Conservation (phyloP, 1,140 invertebrate genomes). For the Oryctes rhinoceros region DNA sequence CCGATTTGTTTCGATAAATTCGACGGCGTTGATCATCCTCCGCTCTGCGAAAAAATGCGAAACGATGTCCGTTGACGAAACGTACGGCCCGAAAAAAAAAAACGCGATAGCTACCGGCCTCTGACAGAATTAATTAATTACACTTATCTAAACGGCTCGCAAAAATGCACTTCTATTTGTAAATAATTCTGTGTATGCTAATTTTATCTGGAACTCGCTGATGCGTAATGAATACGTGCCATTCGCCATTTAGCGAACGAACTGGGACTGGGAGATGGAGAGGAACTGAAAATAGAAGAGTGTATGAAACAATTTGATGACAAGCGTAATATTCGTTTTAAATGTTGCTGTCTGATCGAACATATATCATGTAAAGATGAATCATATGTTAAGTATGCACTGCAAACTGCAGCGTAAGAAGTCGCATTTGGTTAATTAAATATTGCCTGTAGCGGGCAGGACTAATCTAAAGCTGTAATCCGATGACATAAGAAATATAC, state of each 20-base stretch:
- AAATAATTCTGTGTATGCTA: background rate
- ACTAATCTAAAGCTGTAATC: too few species aligned
- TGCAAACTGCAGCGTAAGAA: too few species aligned
- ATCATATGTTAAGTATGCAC: too few species aligned
- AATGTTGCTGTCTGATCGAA: too few species aligned
- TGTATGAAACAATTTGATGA: too few species aligned
- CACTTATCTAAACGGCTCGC: background rate
- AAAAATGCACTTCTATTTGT: conserved; percentile 20
- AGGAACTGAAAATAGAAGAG: too few species aligned
- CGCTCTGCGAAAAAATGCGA: background rate
- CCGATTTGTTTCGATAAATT: background rate
- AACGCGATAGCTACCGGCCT: background rate
- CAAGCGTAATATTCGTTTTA: too few species aligned
- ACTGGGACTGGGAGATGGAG: too few species aligned
- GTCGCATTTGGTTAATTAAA: too few species aligned
- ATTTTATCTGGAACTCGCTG: background rate
- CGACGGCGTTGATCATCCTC: background rate
- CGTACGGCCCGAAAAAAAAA: background rate
- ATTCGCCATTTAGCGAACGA: background rate
- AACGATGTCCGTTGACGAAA: background rate
- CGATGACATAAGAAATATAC: too few species aligned
- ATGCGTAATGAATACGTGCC: conserved; percentile 23
- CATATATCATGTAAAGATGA: too few species aligned
- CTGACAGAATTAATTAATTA: conserved; percentile 25
- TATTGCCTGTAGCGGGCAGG: too few species aligned